phyloP scores from a whole-genome alignment of 1,140 invertebrate genomes.

The Drosophila nasuta region DNA sequence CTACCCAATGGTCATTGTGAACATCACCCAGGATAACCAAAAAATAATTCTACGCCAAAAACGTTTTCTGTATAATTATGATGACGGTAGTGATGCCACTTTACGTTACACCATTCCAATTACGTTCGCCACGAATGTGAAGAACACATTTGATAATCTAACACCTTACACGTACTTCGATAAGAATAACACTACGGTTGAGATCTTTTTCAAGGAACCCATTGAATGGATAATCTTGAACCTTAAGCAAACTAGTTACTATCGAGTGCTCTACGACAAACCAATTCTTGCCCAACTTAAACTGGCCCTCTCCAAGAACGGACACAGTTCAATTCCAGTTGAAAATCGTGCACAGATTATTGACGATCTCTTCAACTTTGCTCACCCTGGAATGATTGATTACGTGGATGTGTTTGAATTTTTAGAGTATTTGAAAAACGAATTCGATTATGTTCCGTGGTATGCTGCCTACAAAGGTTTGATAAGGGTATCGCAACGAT shows the following conservation, averaged over 20 bases:
- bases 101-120: conserved; percentile 88
- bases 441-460: conserved; percentile 87
- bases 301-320: conserved; percentile 74
- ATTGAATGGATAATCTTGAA: conserved; percentile 85
- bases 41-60: conserved; percentile 75
- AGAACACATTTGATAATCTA: conserved; percentile 72
- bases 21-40: too few relatives aligned
- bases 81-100: conserved; percentile 58
- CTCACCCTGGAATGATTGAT: conserved; percentile 86
- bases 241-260: conserved; percentile 86
- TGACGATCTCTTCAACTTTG: conserved; percentile 91
- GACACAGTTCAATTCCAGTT: conserved; percentile 86
- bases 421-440: conserved; percentile 85
- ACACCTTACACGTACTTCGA: conserved; percentile 85
- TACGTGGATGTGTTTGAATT: conserved; percentile 86
- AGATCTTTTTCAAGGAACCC: conserved; percentile 46
- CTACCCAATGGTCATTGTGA: conserved; percentile 90
- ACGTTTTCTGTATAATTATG: conserved; percentile 85
- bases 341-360: conserved; percentile 92
- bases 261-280: conserved; percentile 88
- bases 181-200: conserved; percentile 78
- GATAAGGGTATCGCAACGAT: conserved; percentile 38
- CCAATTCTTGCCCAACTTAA: conserved; percentile 86
- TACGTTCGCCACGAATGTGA: conserved; percentile 86
- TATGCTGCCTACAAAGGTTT: conserved; percentile 79